phyloP scores from a whole-genome alignment of 2,113 vertebrate species.

The Elanoides forficatus region DNA sequence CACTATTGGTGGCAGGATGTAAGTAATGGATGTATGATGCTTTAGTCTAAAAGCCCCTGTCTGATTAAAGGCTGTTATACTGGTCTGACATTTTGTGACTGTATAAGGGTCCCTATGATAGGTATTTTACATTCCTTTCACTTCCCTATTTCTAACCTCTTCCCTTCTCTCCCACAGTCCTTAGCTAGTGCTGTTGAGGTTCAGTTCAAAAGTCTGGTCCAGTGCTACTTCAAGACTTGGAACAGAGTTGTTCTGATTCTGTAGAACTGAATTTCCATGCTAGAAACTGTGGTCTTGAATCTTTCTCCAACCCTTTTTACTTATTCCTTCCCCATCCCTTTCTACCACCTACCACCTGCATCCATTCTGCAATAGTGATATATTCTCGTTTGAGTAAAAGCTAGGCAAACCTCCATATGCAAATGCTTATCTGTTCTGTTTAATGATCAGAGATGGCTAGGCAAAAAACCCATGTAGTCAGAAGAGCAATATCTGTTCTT shows the following conservation, averaged over 20 bases:
- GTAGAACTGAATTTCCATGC: neutral
- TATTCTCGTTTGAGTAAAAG: neutral
- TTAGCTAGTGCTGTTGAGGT: neutral
- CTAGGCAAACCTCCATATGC: neutral
- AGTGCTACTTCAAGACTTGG: neutral
- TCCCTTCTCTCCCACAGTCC: neutral
- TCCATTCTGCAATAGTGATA: neutral
- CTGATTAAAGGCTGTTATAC: neutral
- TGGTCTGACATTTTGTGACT: neutral
- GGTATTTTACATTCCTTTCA: neutral
- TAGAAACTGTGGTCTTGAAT: neutral
- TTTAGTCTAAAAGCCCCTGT: neutral
- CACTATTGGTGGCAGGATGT: neutral
- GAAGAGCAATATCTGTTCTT: neutral
- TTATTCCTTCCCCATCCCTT: neutral
- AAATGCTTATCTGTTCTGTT: neutral
- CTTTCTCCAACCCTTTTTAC: neutral
- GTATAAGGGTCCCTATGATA: accelerated
- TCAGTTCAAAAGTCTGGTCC: neutral
- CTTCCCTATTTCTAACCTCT: neutral
- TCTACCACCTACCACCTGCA: neutral
- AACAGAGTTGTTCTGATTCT: neutral
- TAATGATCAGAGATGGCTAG: neutral
- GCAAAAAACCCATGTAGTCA: neutral
- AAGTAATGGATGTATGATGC: neutral